Percentiles rank a stretch among this genome's conserved stretches.
Evolutionary conservation across 2,888 invertebrate genomes (phyloP).

Genomic region (Phortica magna): DNA sequence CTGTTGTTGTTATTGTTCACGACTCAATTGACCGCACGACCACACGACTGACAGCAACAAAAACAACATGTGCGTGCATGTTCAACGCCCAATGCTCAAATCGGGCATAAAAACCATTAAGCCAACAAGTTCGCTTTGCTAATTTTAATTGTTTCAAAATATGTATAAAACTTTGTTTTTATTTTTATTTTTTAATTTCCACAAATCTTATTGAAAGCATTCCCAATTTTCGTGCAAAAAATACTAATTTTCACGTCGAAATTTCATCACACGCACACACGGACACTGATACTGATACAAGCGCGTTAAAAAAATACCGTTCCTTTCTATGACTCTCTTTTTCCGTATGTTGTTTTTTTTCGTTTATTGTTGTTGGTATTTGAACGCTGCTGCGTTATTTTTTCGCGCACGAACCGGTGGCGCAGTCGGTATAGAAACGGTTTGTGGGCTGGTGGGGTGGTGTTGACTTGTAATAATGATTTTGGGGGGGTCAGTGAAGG

Average conservation of each 20-base stretch:
- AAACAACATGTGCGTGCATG: background rate
- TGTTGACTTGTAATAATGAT: no score
- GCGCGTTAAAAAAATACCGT: constrained; percentile 31
- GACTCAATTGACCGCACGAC: background rate
- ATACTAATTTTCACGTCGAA: constrained; percentile 46
- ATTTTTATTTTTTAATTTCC: no score
- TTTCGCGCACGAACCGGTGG: no score
- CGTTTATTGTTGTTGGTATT: background rate
- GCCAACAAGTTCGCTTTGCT: no score
- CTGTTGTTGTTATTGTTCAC: constrained; percentile 3
- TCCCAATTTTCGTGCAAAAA: constrained; percentile 28
- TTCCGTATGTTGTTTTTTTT: background rate
- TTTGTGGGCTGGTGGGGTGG: no score
- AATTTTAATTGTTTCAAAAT: background rate
- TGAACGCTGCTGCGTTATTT: no score
- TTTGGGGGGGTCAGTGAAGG: no score
- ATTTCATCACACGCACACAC: constrained; percentile 24
- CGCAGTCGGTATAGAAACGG: no score
- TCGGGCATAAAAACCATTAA: background rate
- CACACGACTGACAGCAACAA: background rate
- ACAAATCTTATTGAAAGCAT: background rate
- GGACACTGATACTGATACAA: no score
- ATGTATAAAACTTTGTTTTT: background rate
- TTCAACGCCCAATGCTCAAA: constrained; percentile 12
- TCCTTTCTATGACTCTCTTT: background rate